phyloP scores from a whole-genome alignment of 2,113 vertebrate species.

The Notarius lentiginosus region DNA sequence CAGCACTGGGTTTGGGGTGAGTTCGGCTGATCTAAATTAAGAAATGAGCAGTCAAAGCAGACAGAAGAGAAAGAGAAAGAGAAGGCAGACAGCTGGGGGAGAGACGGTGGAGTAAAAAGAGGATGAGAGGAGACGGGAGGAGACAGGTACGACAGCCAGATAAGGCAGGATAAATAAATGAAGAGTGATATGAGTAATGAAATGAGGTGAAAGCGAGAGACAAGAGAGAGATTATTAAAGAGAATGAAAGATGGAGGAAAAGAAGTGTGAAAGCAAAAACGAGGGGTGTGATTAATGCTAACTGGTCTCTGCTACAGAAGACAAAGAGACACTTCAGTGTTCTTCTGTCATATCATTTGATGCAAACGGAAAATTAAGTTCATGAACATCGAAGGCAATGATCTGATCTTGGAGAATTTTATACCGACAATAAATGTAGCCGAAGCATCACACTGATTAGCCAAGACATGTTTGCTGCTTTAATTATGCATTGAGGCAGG shows the following conservation, averaged over 20 bases:
- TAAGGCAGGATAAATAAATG: slow-evolving; percentile 24
- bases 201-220: neutral
- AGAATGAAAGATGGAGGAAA: slow-evolving; percentile 4
- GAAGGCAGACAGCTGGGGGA: slow-evolving; percentile 24
- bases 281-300: slow-evolving; percentile 43
- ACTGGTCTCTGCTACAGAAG: slow-evolving; percentile 9
- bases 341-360: neutral
- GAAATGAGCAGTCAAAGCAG: slow-evolving; percentile 4
- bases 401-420: no score
- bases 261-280: neutral
- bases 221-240: slow-evolving; percentile 4
- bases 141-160: slow-evolving; percentile 25
- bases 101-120: neutral
- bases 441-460: neutral
- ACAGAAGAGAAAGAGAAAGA: slow-evolving; percentile 9
- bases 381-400: neutral
- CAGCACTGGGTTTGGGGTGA: slow-evolving; percentile 1
- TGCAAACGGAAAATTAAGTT: neutral
- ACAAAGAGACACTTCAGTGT: slow-evolving; percentile 20
- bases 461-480: neutral
- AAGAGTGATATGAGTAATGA: slow-evolving; percentile 25
- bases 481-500: no score
- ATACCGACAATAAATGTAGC: neutral
- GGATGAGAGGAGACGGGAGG: neutral
- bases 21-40: slow-evolving; percentile 14